Conservation (phyloP, 35 echinoderm and acorn worm species). For the Apostichopus japonicus region DNA sequence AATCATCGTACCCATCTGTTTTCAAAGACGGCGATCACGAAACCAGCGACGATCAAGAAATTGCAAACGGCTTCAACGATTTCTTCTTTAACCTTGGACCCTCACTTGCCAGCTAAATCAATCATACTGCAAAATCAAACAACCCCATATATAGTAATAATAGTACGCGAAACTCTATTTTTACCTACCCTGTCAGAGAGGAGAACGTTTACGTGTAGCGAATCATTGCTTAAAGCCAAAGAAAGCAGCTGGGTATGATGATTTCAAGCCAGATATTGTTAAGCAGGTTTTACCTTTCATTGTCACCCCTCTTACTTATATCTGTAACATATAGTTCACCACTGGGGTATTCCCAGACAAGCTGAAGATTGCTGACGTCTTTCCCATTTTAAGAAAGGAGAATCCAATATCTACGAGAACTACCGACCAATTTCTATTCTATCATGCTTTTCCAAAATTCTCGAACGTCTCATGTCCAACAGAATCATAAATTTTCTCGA, state of each 20-base stretch:
- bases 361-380: neutral
- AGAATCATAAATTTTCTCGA: neutral
- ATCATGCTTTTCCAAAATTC: neutral
- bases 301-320: neutral
- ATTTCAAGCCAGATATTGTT: neutral
- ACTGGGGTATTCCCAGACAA: neutral
- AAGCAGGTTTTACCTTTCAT: constrained; percentile 9
- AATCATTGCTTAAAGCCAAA: neutral
- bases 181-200: neutral
- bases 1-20: no score
- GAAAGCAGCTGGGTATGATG: constrained; percentile 14
- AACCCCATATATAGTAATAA: no score
- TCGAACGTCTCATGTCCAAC: constrained; percentile 18
- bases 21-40: no score
- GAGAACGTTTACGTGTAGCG: neutral
- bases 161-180: no score
- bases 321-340: neutral
- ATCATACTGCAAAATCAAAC: no score
- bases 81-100: no score
- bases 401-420: no score
- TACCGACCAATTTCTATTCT: constrained; percentile 25
- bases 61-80: no score
- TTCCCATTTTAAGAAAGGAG: neutral
- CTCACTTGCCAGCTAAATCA: no score
- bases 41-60: no score